phyloP scores from a whole-genome alignment of 2,797 vertebrate species.

The Enteromius argenteus region DNA sequence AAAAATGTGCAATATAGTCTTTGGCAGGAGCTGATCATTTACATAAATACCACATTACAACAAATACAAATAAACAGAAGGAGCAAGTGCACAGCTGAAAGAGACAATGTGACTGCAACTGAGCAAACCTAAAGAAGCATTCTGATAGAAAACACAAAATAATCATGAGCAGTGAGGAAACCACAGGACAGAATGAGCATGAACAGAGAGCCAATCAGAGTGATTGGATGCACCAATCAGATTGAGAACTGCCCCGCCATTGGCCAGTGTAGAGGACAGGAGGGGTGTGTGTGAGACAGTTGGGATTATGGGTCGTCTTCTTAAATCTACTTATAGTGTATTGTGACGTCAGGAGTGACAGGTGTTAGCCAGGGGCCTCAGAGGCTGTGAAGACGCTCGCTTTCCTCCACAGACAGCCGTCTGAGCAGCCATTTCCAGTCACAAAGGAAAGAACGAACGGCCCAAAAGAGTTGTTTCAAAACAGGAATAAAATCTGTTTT shows the following conservation, averaged over 20 bases:
- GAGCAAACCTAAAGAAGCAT: conserved; percentile 16
- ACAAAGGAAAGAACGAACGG: background rate
- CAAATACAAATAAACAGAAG: background rate
- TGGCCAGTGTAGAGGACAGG: conserved; percentile 14
- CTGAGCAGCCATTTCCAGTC: background rate
- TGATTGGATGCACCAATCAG: background rate
- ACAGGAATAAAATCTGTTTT: background rate
- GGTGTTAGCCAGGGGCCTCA: background rate
- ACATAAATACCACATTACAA: background rate
- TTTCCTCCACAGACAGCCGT: background rate
- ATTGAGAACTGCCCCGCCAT: background rate
- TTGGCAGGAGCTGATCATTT: conserved; percentile 2
- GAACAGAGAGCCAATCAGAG: conserved; percentile 5
- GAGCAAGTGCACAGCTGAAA: background rate
- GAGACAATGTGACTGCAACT: background rate
- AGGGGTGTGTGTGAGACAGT: conserved; percentile 42
- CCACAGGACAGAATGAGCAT: conserved; percentile 17
- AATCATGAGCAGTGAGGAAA: conserved; percentile 7
- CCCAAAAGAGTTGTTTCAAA: background rate
- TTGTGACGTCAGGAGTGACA: background rate
- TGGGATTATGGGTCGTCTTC: conserved; percentile 50
- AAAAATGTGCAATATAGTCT: background rate
- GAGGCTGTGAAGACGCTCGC: background rate
- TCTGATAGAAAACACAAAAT: background rate
- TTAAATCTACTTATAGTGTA: conserved; percentile 38